A percentile compares a stretch with the other conserved stretches of the same genome.
These are phyloP conservation scores for Paelopatides confundens DNA, from an alignment of 53 echinoderm and acorn worm genomes.

Conservation along the genomic window DNA sequence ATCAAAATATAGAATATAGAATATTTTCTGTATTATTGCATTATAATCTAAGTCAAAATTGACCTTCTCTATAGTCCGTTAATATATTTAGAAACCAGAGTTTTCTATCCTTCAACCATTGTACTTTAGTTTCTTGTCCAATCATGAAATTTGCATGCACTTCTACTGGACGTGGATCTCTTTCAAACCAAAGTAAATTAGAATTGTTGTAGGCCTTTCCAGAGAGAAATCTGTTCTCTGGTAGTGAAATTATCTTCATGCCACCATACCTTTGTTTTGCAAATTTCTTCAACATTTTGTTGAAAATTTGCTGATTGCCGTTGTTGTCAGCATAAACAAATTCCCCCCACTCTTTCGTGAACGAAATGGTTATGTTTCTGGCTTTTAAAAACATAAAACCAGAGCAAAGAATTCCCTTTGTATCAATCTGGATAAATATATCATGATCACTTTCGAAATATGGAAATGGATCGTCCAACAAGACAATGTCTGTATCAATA, in stretches of 20 bases:
- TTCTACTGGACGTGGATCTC: background rate
- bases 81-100: constrained; percentile 23
- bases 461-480: background rate
- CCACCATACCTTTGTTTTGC: background rate
- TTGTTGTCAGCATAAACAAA: background rate
- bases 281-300: background rate
- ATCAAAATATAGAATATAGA: too few species aligned
- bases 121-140: background rate
- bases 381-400: constrained; percentile 5
- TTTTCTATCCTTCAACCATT: constrained; percentile 4
- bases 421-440: background rate
- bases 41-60: too few species aligned
- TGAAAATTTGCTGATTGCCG: background rate
- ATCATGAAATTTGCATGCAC: constrained; percentile 19
- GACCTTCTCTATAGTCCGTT: too few species aligned
- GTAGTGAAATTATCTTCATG: background rate
- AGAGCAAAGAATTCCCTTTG: background rate
- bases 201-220: background rate
- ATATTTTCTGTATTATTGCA: too few species aligned
- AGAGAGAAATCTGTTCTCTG: background rate
- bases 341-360: background rate
- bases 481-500: constrained; percentile 24
- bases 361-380: background rate
- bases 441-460: background rate
- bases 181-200: background rate